Base-by-base conservation (phyloP, 2,113 vertebrate species). In the Macquaria ambigua region DNA sequence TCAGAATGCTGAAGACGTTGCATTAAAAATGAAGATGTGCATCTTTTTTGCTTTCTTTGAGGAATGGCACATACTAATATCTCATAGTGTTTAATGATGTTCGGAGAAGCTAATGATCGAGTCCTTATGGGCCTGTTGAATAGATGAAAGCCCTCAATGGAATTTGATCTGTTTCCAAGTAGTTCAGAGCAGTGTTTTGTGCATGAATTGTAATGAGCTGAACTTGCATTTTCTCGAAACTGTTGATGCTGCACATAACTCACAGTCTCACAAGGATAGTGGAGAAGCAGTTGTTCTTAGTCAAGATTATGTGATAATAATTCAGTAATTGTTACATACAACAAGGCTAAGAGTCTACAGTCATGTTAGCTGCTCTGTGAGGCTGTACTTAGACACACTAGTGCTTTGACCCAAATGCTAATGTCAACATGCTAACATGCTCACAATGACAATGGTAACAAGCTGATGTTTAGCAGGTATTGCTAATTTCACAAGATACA, bases 101-200 rank as follows among this genome's bases (percentile, higher is more conserved):
- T 93, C 80, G 50, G 61, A 89, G 68, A 88, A 90, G 74, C 81
- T 94, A 95, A 95, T 94, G 94, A 94, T 93, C 39, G 53, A 80
- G 88, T 90, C 89, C 89, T 92, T 83, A 77, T 93, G 80, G 83
- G 91, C 82, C 82, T 81, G 85, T 86, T 92, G 89, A 79, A 89
- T 53, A 91, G 91, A 93, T 95, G 87, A 94, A 94, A 94, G 90
- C 62, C 68, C 92, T 91, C 85, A 63, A 76, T 84, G 81, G 90
- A 92, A 90, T 93, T 84, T 89, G 84, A 94, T 91, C 72, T 77
- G 58, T 90, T 87, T 91, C 89, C 89, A 92, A 91, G 83, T 90
- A 48, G 83, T 93, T 92, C 90, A 86, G 74, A 78, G 82, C 74
- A 77, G 76, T 81, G 78, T 85, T 90, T 83, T 87, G 66, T 84